Conservation (phyloP, 1,140 invertebrate genomes). For the Drosophila sechellia region DNA sequence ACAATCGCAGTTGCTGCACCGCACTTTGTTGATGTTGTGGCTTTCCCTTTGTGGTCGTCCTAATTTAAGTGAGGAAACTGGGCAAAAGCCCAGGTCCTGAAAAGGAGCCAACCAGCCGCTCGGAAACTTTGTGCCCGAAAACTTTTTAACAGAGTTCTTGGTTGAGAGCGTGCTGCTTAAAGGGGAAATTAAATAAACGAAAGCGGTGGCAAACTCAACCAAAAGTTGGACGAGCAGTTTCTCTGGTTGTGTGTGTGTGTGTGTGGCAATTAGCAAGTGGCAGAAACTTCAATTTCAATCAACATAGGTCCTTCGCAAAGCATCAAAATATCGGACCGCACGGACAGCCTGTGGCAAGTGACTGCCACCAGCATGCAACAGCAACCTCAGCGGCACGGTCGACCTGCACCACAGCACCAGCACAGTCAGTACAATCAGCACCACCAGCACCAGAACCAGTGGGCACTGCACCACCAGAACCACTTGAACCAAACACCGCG, state of each 20-base stretch:
- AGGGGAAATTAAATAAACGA: conserved; percentile 67
- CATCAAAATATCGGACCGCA: conserved; percentile 78
- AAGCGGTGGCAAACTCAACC: conserved; percentile 31
- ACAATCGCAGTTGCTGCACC: conserved; percentile 42
- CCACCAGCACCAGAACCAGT: conserved; percentile 41
- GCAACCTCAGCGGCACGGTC: conserved; percentile 54
- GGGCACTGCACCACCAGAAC: conserved; percentile 40
- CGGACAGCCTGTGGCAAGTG: conserved; percentile 80
- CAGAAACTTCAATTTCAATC: conserved; percentile 1
- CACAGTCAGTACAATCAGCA: conserved; percentile 30
- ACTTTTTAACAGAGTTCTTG: conserved; percentile 67
- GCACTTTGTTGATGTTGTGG: conserved; percentile 45
- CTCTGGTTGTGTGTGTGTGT: conserved; percentile 16
- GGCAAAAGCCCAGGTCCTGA: neutral
- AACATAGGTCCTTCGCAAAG: conserved; percentile 27
- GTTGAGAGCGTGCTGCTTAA: conserved; percentile 40
- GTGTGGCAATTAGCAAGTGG: conserved; percentile 56
- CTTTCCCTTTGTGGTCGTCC: conserved; percentile 46
- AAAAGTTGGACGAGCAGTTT: conserved; percentile 29
- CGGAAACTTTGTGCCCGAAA: conserved; percentile 43
- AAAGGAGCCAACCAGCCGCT: neutral
- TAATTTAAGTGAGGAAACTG: conserved; percentile 46
- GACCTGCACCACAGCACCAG: conserved; percentile 52
- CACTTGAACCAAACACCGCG: conserved; percentile 41
- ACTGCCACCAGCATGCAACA: conserved; percentile 72